phyloP scores from a whole-genome alignment of 2,888 invertebrate species.

The Sabatieria punctata region DNA sequence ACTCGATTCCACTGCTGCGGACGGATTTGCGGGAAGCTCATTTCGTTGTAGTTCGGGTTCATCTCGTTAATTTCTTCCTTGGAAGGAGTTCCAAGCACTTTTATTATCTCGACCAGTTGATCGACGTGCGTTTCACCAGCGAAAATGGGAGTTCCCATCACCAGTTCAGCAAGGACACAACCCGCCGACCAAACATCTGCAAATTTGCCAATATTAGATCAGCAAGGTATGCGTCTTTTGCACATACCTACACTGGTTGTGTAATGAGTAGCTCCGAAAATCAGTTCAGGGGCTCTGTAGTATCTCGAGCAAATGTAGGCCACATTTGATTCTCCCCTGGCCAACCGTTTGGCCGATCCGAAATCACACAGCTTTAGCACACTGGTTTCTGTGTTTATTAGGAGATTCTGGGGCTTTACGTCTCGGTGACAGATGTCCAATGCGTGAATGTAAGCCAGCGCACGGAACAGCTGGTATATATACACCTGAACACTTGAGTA shows the following conservation, averaged over 20 bases:
- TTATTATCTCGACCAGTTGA: slow-evolving; percentile 5
- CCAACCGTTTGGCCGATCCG: slow-evolving; percentile 7
- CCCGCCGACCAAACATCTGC: slow-evolving; percentile 7
- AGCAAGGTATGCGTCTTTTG: background rate
- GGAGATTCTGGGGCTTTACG: slow-evolving; percentile 6
- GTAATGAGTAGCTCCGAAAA: slow-evolving; percentile 3
- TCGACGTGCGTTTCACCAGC: slow-evolving; percentile 6
- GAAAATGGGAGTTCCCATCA: background rate
- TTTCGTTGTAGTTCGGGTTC: background rate
- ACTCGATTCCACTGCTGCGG: no score
- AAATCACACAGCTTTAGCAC: slow-evolving; percentile 5
- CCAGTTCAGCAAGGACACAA: slow-evolving; percentile 5
- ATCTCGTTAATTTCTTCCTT: slow-evolving; percentile 3
- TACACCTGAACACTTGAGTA: background rate
- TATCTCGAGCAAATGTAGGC: slow-evolving; percentile 6
- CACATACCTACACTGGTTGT: background rate
- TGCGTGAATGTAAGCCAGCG: background rate
- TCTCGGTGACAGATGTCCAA: slow-evolving; percentile 1
- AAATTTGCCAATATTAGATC: background rate
- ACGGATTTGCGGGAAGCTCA: background rate
- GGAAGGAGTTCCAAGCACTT: slow-evolving; percentile 2
- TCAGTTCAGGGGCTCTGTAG: slow-evolving; percentile 7
- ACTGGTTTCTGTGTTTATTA: background rate
- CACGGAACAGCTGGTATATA: slow-evolving; percentile 1
- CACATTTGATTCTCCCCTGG: slow-evolving; percentile 2